phyloP scores from a whole-genome alignment of 2,888 invertebrate genomes.

The Caenorhabditis angaria region DNA sequence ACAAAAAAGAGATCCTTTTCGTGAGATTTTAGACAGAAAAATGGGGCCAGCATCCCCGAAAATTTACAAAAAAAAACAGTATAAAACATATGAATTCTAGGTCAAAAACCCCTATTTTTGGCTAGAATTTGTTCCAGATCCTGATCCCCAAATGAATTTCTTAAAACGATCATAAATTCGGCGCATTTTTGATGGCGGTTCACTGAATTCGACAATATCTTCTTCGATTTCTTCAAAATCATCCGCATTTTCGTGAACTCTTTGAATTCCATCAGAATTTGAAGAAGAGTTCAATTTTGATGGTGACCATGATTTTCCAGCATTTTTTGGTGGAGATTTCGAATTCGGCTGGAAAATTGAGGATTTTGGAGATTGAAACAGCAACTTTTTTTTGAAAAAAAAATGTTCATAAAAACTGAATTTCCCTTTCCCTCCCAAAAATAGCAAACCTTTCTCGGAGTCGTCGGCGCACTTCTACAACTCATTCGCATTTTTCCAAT shows the following conservation, averaged over 20 bases:
- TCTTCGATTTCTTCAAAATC: slow-evolving; percentile 32
- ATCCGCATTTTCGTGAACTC: slow-evolving; percentile 28
- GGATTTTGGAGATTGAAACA: no score
- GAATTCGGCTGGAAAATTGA: no score
- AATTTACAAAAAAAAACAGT: slow-evolving; percentile 7
- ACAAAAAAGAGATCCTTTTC: background rate
- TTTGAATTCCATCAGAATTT: slow-evolving; percentile 15
- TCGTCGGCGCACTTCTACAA: no score
- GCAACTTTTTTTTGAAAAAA: no score
- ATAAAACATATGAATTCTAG: background rate
- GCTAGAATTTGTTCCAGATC: background rate
- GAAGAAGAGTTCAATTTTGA: slow-evolving; percentile 33
- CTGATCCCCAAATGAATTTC: slow-evolving; percentile 32
- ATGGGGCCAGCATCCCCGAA: no score
- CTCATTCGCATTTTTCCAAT: no score
- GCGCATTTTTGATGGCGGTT: slow-evolving; percentile 52
- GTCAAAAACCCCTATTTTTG: background rate
- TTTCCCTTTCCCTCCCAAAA: no score
- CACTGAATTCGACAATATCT: slow-evolving; percentile 10
- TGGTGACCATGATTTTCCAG: slow-evolving; percentile 50
- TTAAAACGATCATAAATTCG: slow-evolving; percentile 43
- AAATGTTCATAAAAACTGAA: no score
- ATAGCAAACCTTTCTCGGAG: no score
- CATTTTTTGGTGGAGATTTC: no score
- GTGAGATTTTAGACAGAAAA: no score